These are phyloP conservation scores for Anodontia alba DNA, from an alignment of 2,888 invertebrate species.

Conservation along the genomic window DNA sequence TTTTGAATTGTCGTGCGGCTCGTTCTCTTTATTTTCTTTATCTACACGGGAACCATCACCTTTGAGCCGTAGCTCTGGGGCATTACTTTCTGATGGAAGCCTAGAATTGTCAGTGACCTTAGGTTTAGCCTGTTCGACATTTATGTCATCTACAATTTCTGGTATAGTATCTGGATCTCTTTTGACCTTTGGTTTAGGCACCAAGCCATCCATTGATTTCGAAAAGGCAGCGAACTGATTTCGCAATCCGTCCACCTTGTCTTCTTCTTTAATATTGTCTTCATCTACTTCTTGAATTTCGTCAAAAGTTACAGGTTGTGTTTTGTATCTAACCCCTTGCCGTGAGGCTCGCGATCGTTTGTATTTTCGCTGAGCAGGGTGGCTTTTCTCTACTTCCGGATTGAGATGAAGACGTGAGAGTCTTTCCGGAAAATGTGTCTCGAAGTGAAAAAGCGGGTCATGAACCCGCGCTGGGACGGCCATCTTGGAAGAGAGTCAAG, in stretches of 20 bases:
- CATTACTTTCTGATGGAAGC: not conserved
- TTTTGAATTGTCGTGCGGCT: conserved; percentile 44
- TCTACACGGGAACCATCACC: conserved; percentile 30
- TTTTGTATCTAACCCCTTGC: conserved; percentile 87
- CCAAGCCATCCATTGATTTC: conserved; percentile 82
- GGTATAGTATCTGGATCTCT: conserved; percentile 39
- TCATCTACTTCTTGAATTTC: conserved; percentile 92
- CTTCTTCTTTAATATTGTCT: conserved; percentile 68
- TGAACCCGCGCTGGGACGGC: conserved; percentile 60
- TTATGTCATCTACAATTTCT: conserved; percentile 38
- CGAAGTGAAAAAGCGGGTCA: conserved; percentile 86
- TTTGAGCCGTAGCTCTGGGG: conserved; percentile 57
- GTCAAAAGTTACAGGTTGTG: conserved; percentile 91
- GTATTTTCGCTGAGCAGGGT: conserved; percentile 85
- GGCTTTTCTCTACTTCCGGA: conserved; percentile 72
- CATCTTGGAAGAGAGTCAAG: conserved; percentile 40
- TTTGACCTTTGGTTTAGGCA: conserved; percentile 63
- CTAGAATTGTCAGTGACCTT: conserved; percentile 33
- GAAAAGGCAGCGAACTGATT: conserved; percentile 82
- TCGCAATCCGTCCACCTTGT: conserved; percentile 59
- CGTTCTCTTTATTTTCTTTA: conserved; percentile 69
- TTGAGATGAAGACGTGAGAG: conserved; percentile 87
- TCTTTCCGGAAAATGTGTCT: conserved; percentile 90
- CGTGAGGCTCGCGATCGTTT: conserved; percentile 87
- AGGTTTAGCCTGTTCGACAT: conserved; percentile 23